Percentiles rank a stretch among this genome's conserved stretches.
Evolutionary conservation across 2,888 invertebrate genomes (phyloP).

Genomic region (Argyra leucocephala): DNA sequence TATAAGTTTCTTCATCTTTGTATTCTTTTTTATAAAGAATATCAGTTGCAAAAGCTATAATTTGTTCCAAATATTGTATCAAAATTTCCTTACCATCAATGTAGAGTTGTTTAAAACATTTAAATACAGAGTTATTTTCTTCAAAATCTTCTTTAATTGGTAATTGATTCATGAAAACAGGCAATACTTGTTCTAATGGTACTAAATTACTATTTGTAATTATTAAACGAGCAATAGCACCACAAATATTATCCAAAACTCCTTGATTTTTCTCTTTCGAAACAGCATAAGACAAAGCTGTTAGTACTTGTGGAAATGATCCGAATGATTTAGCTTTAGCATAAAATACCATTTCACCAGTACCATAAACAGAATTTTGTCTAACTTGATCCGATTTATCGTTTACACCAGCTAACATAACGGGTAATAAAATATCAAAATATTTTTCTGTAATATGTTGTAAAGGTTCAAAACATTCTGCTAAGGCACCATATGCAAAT

Average conservation of each 20-base stretch:
- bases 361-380: slow-evolving; percentile 65
- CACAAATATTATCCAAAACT: slow-evolving; percentile 67
- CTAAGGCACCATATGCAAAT: slow-evolving; percentile 62
- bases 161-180: slow-evolving; percentile 58
- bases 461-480: slow-evolving; percentile 60
- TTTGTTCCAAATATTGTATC: slow-evolving; percentile 45
- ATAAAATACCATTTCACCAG: slow-evolving; percentile 62
- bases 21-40: slow-evolving; percentile 51
- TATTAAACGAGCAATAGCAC: slow-evolving; percentile 65
- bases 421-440: slow-evolving; percentile 52
- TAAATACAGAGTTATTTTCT: slow-evolving; percentile 61
- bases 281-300: slow-evolving; percentile 56
- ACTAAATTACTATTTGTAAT: slow-evolving; percentile 53
- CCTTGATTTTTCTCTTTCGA: slow-evolving; percentile 54
- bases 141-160: slow-evolving; percentile 65
- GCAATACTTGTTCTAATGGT: slow-evolving; percentile 64
- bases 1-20: slow-evolving; percentile 31
- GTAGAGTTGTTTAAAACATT: slow-evolving; percentile 55
- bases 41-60: slow-evolving; percentile 49
- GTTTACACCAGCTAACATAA: slow-evolving; percentile 51
- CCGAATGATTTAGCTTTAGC: slow-evolving; percentile 53
- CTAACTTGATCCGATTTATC: slow-evolving; percentile 62
- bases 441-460: slow-evolving; percentile 49
- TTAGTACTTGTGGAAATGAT: slow-evolving; percentile 56
- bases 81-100: slow-evolving; percentile 51